phyloP scores from a whole-genome alignment of 2,888 invertebrate species.

The Cylindroiulus punctatus region DNA sequence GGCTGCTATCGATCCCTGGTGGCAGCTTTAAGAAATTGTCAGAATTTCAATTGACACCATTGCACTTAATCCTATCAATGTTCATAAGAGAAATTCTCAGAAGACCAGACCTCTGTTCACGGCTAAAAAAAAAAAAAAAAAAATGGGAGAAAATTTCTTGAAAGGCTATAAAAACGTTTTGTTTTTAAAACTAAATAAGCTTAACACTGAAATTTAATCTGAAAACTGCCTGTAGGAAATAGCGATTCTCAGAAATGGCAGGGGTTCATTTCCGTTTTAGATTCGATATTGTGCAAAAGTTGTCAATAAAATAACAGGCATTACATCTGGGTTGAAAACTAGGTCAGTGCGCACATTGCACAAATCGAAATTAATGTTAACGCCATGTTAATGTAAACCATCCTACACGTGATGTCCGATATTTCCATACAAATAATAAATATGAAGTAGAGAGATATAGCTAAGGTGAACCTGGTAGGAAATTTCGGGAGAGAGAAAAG shows the following conservation, averaged over 20 bases:
- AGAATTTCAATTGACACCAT: too few relatives aligned
- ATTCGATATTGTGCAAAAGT: constrained; percentile 36
- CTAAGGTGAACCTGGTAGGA: too few relatives aligned
- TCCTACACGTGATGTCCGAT: too few relatives aligned
- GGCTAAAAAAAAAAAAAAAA: too few relatives aligned
- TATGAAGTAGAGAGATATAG: too few relatives aligned
- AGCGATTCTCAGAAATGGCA: background rate
- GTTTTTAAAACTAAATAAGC: constrained; percentile 17
- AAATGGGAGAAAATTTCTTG: background rate
- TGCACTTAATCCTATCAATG: background rate
- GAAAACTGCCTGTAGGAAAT: constrained; percentile 31
- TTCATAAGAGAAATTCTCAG: constrained; percentile 3
- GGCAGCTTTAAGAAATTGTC: too few relatives aligned
- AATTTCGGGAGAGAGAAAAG: too few relatives aligned
- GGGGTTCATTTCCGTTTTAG: constrained; percentile 27
- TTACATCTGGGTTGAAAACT: constrained; percentile 15
- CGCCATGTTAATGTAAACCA: background rate
- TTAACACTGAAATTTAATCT: constrained; percentile 37
- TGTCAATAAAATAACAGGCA: constrained; percentile 34
- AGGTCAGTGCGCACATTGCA: constrained; percentile 28
- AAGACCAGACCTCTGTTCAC: constrained; percentile 9
- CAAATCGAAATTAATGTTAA: background rate
- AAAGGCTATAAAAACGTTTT: constrained; percentile 39
- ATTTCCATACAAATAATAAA: too few relatives aligned
- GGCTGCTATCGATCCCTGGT: background rate